Evolutionary conservation across 1,140 invertebrate genomes (phyloP).

Genomic region (Spodoptera litura): DNA sequence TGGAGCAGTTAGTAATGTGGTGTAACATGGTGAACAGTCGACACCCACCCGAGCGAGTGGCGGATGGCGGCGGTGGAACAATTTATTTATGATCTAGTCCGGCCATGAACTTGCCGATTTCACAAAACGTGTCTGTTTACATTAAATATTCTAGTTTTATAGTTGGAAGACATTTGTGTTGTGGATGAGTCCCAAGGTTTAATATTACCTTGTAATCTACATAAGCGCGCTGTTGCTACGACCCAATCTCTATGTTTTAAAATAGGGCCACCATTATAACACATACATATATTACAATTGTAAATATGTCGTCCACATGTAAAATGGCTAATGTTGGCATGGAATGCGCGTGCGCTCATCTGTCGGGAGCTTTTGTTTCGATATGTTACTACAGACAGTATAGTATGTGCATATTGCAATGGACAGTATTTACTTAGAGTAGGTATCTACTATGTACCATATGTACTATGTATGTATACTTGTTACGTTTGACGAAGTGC

Average conservation of each 20-base stretch:
- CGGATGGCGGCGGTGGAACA: background rate
- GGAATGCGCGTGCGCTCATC: background rate
- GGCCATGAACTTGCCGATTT: slow-evolving; percentile 31
- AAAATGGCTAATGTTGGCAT: background rate
- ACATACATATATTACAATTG: slow-evolving; percentile 22
- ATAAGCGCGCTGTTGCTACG: slow-evolving; percentile 13
- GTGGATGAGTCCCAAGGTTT: background rate
- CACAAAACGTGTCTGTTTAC: slow-evolving; percentile 24
- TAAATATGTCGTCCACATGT: slow-evolving; percentile 1
- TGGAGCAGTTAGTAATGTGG: too few relatives aligned
- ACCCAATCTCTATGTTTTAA: slow-evolving; percentile 3
- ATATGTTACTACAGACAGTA: too few relatives aligned
- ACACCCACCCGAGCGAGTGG: too few relatives aligned
- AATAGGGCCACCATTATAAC: slow-evolving; percentile 11
- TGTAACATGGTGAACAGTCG: too few relatives aligned
- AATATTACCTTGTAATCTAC: slow-evolving; percentile 13
- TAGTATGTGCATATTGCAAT: too few relatives aligned
- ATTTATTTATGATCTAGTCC: slow-evolving; percentile 33
- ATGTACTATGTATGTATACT: too few relatives aligned
- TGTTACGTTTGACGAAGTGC: too few relatives aligned
- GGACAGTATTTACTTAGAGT: too few relatives aligned
- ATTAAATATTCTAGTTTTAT: slow-evolving; percentile 5
- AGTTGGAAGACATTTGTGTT: background rate
- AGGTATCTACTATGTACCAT: too few relatives aligned
- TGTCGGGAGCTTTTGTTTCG: too few relatives aligned